Evolutionary conservation across 2,113 vertebrate genomes (phyloP).

Genomic region (Maccullochella peelii): DNA sequence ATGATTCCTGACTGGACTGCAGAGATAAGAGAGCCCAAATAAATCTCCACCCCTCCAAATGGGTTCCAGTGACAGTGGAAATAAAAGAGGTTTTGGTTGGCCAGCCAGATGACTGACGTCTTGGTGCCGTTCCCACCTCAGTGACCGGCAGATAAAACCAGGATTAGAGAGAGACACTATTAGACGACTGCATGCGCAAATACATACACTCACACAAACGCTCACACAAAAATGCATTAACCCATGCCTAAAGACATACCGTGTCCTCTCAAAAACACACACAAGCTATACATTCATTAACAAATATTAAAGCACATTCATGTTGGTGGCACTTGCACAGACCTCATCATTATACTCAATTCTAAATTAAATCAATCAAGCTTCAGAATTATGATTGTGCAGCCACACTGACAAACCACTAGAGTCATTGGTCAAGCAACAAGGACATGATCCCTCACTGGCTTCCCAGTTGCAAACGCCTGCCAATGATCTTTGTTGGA

Average conservation of each 20-base stretch:
- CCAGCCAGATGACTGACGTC: slow-evolving; percentile 81
- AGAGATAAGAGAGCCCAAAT: slow-evolving; percentile 85
- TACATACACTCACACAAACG: slow-evolving; percentile 7
- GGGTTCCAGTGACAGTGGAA: slow-evolving; percentile 85
- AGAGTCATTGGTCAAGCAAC: slow-evolving; percentile 24
- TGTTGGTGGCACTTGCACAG: not conserved
- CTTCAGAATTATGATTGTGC: slow-evolving; percentile 7
- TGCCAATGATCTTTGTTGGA: slow-evolving; percentile 42
- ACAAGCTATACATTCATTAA: not conserved
- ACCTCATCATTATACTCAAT: not conserved
- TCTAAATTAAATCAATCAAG: slow-evolving; percentile 3
- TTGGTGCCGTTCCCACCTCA: slow-evolving; percentile 76
- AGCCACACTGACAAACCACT: not conserved
- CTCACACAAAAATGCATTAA: slow-evolving; percentile 11
- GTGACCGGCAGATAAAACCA: slow-evolving; percentile 76
- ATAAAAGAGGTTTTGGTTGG: slow-evolving; percentile 85
- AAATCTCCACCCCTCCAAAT: slow-evolving; percentile 83
- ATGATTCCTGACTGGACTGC: slow-evolving; percentile 83
- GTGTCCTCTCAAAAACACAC: slow-evolving; percentile 1
- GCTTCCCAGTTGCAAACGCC: slow-evolving; percentile 25
- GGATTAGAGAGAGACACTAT: slow-evolving; percentile 75
- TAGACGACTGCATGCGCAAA: slow-evolving; percentile 55
- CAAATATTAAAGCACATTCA: not conserved
- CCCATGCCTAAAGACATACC: not conserved
- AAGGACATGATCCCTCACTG: slow-evolving; percentile 28